A percentile compares a stretch with the other conserved stretches of the same genome.
Conservation (phyloP, 2,888 invertebrate species). For the Cataglyphis livida region DNA sequence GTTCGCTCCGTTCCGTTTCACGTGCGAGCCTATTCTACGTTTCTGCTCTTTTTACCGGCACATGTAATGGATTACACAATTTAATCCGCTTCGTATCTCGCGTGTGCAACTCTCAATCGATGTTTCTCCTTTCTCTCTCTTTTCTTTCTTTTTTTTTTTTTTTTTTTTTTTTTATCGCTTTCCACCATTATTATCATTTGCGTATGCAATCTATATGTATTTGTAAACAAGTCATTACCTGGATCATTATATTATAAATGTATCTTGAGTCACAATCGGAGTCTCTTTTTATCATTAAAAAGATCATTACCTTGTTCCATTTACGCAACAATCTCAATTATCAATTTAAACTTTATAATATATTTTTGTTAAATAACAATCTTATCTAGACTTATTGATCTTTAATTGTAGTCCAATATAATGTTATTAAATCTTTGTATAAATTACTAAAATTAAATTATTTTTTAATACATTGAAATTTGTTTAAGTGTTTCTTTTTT, state of each 20-base stretch:
- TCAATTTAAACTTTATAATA: background rate
- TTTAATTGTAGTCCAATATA: background rate
- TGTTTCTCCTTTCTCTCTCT: background rate
- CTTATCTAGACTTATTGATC: background rate
- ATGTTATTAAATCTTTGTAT: background rate
- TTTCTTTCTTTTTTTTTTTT: background rate
- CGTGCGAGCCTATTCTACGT: conserved; percentile 33
- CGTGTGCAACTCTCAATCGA: conserved; percentile 33
- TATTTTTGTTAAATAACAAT: background rate
- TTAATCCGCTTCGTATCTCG: conserved; percentile 48
- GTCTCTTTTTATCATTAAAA: conserved; percentile 28
- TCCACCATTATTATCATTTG: conserved; percentile 16
- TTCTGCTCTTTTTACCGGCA: conserved; percentile 55
- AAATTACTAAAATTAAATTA: background rate
- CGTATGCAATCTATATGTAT: background rate
- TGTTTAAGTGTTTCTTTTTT: too few species aligned
- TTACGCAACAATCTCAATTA: background rate
- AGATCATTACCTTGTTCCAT: background rate
- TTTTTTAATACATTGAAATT: background rate
- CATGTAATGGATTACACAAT: conserved; percentile 48
- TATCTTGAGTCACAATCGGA: background rate
- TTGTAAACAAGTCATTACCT: background rate
- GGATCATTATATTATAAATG: conserved; percentile 1
- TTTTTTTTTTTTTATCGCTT: background rate
- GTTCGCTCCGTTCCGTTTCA: conserved; percentile 29